Percentiles rank a stretch among this genome's conserved stretches.
Evolutionary conservation across 64 coral and sea anemone species (phyloP).

Genomic region (Acropora yongei): DNA sequence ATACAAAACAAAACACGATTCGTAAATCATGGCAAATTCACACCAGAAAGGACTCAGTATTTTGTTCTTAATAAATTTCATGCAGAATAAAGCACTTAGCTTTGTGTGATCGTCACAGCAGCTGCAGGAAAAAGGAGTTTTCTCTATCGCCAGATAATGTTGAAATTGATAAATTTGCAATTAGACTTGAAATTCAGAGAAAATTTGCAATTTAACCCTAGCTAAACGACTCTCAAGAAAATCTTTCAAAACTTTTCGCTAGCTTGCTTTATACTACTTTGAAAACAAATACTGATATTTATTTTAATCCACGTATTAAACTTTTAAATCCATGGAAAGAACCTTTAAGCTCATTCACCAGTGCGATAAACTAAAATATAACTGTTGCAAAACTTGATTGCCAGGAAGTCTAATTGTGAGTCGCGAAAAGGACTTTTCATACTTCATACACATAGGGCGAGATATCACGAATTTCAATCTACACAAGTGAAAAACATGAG

Average conservation of each 20-base stretch:
- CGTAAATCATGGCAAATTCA: too few species aligned
- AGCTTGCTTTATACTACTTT: neutral
- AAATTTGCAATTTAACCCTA: constrained; percentile 32
- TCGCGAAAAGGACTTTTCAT: neutral
- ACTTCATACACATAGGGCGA: neutral
- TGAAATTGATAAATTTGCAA: constrained; percentile 40
- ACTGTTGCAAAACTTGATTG: neutral
- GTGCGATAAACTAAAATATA: neutral
- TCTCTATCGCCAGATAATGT: neutral
- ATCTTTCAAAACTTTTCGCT: neutral
- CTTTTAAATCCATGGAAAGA: neutral
- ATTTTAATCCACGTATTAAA: neutral
- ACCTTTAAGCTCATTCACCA: neutral
- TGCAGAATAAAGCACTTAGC: neutral
- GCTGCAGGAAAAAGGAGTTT: neutral
- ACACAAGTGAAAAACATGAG: constrained; percentile 26
- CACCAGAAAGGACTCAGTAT: too few species aligned
- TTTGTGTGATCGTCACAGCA: neutral
- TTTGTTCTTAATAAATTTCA: too few species aligned
- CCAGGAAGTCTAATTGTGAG: neutral
- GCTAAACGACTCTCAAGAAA: neutral
- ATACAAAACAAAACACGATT: too few species aligned
- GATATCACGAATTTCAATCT: constrained; percentile 25
- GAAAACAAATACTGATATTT: neutral
- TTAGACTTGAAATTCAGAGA: constrained; percentile 35